Percentiles rank a stretch among this genome's conserved stretches.
phyloP scores from a whole-genome alignment of 2,113 vertebrate species.

The Tamias sibiricus region DNA sequence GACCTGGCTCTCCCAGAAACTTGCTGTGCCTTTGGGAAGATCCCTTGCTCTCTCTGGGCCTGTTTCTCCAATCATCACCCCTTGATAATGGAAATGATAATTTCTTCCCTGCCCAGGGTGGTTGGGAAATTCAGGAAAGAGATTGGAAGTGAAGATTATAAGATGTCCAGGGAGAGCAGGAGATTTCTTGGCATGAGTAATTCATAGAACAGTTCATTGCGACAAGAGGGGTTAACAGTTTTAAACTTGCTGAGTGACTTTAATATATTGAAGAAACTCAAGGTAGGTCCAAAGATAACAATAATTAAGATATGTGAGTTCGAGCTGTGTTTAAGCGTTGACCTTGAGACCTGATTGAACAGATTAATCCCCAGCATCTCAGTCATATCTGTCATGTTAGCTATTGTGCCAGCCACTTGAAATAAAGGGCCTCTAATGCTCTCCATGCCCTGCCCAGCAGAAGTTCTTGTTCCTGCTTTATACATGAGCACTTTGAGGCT shows the following conservation, averaged over 20 bases:
- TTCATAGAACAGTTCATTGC: background rate
- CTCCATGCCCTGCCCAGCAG: background rate
- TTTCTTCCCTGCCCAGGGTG: background rate
- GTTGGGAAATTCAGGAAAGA: constrained; percentile 5
- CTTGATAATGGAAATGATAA: background rate
- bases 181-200: background rate
- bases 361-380: background rate
- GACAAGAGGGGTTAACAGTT: background rate
- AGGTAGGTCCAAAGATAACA: background rate
- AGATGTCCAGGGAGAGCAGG: background rate
- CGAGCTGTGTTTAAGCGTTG: background rate
- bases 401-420: background rate
- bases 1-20: background rate
- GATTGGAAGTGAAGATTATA: background rate
- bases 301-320: background rate
- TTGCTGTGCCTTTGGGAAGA: background rate
- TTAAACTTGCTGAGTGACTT: background rate
- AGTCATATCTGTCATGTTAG: background rate
- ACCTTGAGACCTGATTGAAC: background rate
- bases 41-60: constrained; percentile 6
- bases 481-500: background rate
- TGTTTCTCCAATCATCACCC: background rate
- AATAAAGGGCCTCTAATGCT: background rate
- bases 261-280: background rate
- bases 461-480: background rate